These are phyloP conservation scores for Phocides pigmalion DNA, from an alignment of 1,140 invertebrate species.

Conservation along the genomic window DNA sequence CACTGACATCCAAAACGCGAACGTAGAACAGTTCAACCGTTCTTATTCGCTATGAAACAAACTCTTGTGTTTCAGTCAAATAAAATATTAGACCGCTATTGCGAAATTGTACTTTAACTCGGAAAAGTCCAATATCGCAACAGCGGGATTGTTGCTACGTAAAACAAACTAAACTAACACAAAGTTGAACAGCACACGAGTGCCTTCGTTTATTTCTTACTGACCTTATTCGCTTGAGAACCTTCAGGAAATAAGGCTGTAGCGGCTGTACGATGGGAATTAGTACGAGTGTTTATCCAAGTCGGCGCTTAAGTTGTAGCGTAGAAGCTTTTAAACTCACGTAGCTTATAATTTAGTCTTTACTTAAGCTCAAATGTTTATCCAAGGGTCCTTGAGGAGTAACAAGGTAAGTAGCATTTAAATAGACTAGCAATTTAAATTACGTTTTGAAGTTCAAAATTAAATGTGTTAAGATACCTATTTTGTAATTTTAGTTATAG, in stretches of 20 bases:
- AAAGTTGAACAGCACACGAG: neutral
- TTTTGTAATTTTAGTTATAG: too few relatives aligned
- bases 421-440: too few relatives aligned
- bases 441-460: too few relatives aligned
- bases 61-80: too few relatives aligned
- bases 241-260: slow-evolving; percentile 11
- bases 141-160: neutral
- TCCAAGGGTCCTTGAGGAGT: neutral
- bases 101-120: too few relatives aligned
- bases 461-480: too few relatives aligned
- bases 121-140: neutral
- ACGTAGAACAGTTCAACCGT: too few relatives aligned
- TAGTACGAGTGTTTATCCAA: slow-evolving; percentile 19
- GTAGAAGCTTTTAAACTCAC: slow-evolving; percentile 2
- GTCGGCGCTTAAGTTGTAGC: neutral
- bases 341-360: neutral
- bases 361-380: neutral
- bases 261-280: slow-evolving; percentile 6
- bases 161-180: neutral
- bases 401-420: neutral
- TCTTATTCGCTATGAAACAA: too few relatives aligned
- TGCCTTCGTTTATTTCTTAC: slow-evolving; percentile 6
- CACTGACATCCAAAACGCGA: too few relatives aligned
- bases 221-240: slow-evolving; percentile 14
- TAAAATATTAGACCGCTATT: too few relatives aligned